Conservation (phyloP, 2,113 vertebrate species). For the Ammodytes marinus region DNA sequence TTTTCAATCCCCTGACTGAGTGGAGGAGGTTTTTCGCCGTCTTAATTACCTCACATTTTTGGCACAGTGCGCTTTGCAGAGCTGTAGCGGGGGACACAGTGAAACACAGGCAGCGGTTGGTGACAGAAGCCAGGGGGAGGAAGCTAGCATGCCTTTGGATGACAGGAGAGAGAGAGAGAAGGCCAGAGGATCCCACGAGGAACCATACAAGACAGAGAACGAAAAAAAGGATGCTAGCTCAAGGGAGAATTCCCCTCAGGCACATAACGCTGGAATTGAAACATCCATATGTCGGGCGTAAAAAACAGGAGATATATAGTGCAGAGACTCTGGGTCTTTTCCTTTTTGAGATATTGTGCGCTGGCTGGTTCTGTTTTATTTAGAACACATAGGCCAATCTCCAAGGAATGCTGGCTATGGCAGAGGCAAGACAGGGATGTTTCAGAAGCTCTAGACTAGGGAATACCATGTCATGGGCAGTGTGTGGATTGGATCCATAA, state of each 20-base stretch:
- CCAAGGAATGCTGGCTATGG: constrained; percentile 23
- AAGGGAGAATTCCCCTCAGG: constrained; percentile 68
- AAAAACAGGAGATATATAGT: constrained; percentile 55
- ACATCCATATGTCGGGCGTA: constrained; percentile 57
- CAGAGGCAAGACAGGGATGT: constrained; percentile 16
- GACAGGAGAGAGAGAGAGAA: constrained; percentile 59
- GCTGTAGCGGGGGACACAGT: constrained; percentile 56
- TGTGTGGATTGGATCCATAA: not conserved
- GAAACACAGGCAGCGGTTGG: constrained; percentile 75
- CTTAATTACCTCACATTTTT: constrained; percentile 82
- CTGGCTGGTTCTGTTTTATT: constrained; percentile 46
- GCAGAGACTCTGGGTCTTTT: constrained; percentile 30
- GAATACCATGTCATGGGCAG: constrained; percentile 32
- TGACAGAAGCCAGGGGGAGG: constrained; percentile 76
- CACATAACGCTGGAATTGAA: constrained; percentile 62
- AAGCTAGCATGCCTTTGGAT: constrained; percentile 62
- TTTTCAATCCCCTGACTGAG: constrained; percentile 65
- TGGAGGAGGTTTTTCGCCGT: constrained; percentile 67
- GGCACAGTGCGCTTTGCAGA: constrained; percentile 62
- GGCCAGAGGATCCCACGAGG: constrained; percentile 55
- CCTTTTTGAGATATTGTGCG: constrained; percentile 40
- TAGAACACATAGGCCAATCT: constrained; percentile 38
- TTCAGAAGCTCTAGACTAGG: constrained; percentile 25
- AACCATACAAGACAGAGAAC: constrained; percentile 68
- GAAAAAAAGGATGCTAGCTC: constrained; percentile 34